Evolutionary conservation across 2,888 invertebrate genomes (phyloP).

Genomic region (Calliphora vomitoria): DNA sequence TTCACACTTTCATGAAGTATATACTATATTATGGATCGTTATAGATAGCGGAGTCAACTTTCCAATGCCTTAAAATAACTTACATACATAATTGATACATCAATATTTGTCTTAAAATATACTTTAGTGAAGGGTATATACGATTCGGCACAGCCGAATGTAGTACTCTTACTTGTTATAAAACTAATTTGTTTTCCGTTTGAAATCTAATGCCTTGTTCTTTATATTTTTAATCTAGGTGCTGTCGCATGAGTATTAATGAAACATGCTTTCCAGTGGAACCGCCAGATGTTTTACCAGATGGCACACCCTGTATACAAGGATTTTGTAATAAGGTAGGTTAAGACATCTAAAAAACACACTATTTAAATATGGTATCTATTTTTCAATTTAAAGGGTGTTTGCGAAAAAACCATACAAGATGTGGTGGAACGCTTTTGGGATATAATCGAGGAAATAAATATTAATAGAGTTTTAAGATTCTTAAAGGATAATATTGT

Average conservation of each 20-base stretch:
- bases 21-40: too few species aligned
- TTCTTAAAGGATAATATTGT: slow-evolving; percentile 97
- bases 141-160: too few species aligned
- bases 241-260: slow-evolving; percentile 95
- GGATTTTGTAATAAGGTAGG: slow-evolving; percentile 96
- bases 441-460: slow-evolving; percentile 98
- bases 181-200: not conserved
- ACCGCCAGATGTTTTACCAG: slow-evolving; percentile 94
- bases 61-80: too few species aligned
- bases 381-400: slow-evolving; percentile 87
- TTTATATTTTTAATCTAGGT: slow-evolving; percentile 82
- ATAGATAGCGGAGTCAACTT: too few species aligned
- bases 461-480: slow-evolving; percentile 95
- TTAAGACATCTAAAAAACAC: not conserved
- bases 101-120: too few species aligned
- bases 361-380: not conserved
- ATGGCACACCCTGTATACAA: slow-evolving; percentile 98
- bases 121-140: too few species aligned
- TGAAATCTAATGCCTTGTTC: not conserved
- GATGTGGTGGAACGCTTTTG: slow-evolving; percentile 98
- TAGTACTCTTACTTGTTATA: not conserved
- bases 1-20: too few species aligned
- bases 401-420: slow-evolving; percentile 96
- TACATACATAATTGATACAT: too few species aligned
- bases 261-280: slow-evolving; percentile 96